A percentile compares a stretch with the other conserved stretches of the same genome.
phyloP scores from a whole-genome alignment of 2,888 invertebrate species.

The Nesidiocoris tenuis region DNA sequence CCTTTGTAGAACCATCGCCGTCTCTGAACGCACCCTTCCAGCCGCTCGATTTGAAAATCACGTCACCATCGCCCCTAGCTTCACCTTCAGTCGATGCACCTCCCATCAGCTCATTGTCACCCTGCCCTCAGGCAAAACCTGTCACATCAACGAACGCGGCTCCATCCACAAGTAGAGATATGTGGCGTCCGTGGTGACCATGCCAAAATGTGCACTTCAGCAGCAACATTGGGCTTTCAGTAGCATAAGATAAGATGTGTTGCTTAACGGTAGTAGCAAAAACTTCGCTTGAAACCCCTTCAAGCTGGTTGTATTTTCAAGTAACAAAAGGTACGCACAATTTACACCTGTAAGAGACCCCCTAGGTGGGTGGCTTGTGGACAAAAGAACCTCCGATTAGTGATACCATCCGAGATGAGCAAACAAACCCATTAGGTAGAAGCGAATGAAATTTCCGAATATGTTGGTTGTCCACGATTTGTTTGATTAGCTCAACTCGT shows the following conservation, averaged over 20 bases:
- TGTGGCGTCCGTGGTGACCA: conserved; percentile 41
- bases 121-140: neutral
- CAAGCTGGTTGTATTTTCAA: no score
- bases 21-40: neutral
- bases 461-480: no score
- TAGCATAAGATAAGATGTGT: neutral
- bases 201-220: neutral
- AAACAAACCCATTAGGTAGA: no score
- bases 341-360: no score
- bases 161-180: conserved; percentile 35
- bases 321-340: no score
- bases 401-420: no score
- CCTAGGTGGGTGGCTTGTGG: no score
- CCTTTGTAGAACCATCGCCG: neutral
- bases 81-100: neutral
- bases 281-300: no score
- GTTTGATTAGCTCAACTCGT: no score
- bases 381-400: no score
- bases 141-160: neutral
- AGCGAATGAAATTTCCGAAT: no score
- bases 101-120: neutral
- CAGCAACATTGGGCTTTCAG: neutral
- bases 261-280: no score
- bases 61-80: neutral
- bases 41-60: neutral